These are phyloP conservation scores for Antitype chi DNA, from an alignment of 2,888 invertebrate genomes.

Conservation along the genomic window DNA sequence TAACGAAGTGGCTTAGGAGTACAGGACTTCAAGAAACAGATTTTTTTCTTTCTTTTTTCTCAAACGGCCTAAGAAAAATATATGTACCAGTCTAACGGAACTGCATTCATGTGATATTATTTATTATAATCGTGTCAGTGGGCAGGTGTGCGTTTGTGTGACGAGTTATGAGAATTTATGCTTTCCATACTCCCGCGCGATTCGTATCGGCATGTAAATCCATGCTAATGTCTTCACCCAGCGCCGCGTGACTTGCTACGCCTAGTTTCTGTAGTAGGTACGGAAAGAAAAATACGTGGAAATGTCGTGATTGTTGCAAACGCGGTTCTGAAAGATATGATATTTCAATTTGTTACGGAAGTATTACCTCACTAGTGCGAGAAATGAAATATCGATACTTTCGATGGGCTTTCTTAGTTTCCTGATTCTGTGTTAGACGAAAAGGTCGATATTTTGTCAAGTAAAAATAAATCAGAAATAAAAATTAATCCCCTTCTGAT, in stretches of 20 bases:
- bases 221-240: conserved; percentile 54
- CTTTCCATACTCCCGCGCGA: conserved; percentile 60
- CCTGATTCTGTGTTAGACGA: too few species aligned
- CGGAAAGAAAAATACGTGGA: conserved; percentile 48
- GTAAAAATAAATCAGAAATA: background rate
- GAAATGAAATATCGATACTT: conserved; percentile 9
- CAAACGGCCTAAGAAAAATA: background rate
- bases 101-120: conserved; percentile 60
- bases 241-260: conserved; percentile 49
- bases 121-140: conserved; percentile 66
- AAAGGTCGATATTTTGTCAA: too few species aligned
- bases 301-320: conserved; percentile 39
- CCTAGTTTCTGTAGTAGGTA: conserved; percentile 35
- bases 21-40: background rate
- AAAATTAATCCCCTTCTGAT: background rate
- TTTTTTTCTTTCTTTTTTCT: background rate
- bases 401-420: background rate
- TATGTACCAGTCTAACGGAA: conserved; percentile 57
- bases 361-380: conserved; percentile 4
- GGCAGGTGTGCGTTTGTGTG: conserved; percentile 43
- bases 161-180: conserved; percentile 46
- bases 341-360: conserved; percentile 26
- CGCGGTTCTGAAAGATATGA: background rate
- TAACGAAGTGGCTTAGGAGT: background rate
- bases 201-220: conserved; percentile 61